phyloP scores from a whole-genome alignment of 1,140 invertebrate genomes.

The Phymastichus coffea region DNA sequence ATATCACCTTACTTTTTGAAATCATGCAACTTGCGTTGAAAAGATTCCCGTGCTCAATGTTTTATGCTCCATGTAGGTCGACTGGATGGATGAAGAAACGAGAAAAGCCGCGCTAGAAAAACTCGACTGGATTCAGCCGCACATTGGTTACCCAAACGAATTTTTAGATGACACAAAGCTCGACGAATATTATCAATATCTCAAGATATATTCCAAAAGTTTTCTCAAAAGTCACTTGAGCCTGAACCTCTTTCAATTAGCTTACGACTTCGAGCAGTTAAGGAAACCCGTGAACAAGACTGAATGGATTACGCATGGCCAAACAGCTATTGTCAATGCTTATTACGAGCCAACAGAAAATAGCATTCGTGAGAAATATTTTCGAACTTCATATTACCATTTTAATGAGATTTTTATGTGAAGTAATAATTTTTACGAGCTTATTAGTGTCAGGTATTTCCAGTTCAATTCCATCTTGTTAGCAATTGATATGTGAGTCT shows the following conservation, averaged over 20 bases:
- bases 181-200: too few relatives aligned
- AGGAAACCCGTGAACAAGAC: conserved; percentile 78
- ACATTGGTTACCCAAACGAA: too few relatives aligned
- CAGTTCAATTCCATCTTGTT: background rate
- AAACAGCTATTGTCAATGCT: conserved; percentile 65
- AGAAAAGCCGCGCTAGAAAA: conserved; percentile 67
- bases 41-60: conserved; percentile 20
- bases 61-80: conserved; percentile 61
- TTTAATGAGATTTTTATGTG: background rate
- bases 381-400: background rate
- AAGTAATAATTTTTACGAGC: too few relatives aligned
- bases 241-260: background rate
- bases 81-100: conserved; percentile 71
- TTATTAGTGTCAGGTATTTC: background rate
- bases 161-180: too few relatives aligned
- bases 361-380: conserved; percentile 71
- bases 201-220: conserved; percentile 33
- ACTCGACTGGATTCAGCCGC: conserved; percentile 59
- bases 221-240: background rate
- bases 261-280: conserved; percentile 65
- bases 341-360: conserved; percentile 82
- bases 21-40: too few relatives aligned
- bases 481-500: too few relatives aligned
- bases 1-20: background rate
- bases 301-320: conserved; percentile 79